Evolutionary conservation across 2,888 invertebrate species (phyloP), one percentile per base, ranked within the genome.

Genomic region (Adelognathus sp.): DNA sequence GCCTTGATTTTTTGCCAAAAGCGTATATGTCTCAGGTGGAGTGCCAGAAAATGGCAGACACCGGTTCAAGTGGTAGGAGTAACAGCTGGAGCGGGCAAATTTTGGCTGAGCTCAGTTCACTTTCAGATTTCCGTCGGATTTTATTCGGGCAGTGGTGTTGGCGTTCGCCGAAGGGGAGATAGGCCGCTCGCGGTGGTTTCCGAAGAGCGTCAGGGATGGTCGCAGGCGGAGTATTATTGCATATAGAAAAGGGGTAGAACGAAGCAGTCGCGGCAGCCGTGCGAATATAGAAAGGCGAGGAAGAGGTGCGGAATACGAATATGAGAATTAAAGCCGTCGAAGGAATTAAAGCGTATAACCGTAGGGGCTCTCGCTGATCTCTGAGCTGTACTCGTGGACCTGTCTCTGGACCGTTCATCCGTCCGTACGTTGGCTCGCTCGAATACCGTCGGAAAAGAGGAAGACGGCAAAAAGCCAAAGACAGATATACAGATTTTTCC

Each of bases 321-420:
- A 90, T 88, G 90, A 89, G 90, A 91, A 90, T 90, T 90, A 90
- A 90, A 90, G 86, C 89, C 88, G 88, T 88, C 89, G 90, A 90
- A 91, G 90, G 90, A 91, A 90, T 90, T 90, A 90, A 91, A 90
- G 89, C 88, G 86, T 87, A 89, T 87, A 87, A 88, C 87, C 79
- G 79, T 82, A 75, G 58, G 74, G 76, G 70, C 56, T 60, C 76
- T 44, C 83, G 70, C 69, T 58, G 69, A 71, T 76, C 73, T 70
- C 82, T 21, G 75, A 76, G 73, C 56, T 31, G 33, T 33, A 36
- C 56, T 21, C 52, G 39, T 36, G 60, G 44, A 41, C 56, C 46
- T 52, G 58, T 75, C 66, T 60, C 81, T 60, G 69, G 41, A 63
- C 54, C 33, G 61, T 76, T 64, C 64, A 69, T 74, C 58, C 76